phyloP scores from a whole-genome alignment of 2,888 invertebrate species.

The Copidosoma aretas region DNA sequence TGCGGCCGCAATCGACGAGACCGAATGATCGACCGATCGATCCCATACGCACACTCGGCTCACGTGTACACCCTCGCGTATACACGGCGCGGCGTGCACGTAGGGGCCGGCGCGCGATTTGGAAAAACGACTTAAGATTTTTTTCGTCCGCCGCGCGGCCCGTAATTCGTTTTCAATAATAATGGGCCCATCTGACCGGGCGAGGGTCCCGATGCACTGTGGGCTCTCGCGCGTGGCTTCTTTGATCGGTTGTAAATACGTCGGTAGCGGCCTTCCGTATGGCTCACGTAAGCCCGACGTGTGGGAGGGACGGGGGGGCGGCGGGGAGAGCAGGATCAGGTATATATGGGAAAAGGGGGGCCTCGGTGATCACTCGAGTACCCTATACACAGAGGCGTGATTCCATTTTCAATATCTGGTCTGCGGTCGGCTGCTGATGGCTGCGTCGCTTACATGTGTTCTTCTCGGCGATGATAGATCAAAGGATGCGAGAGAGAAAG shows the following conservation, averaged over 20 bases:
- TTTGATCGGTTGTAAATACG: constrained; percentile 25
- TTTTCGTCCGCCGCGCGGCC: constrained; percentile 12
- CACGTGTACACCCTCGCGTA: no score
- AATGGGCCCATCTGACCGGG: neutral
- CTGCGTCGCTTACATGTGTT: constrained; percentile 39
- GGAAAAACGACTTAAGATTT: constrained; percentile 31
- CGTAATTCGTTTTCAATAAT: constrained; percentile 36
- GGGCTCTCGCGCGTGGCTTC: constrained; percentile 20
- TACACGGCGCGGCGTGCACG: no score
- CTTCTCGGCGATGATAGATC: constrained; percentile 27
- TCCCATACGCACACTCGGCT: neutral
- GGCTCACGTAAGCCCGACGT: constrained; percentile 1
- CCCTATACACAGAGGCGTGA: constrained; percentile 49
- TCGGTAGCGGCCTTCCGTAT: constrained; percentile 9
- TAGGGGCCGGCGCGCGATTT: constrained; percentile 8
- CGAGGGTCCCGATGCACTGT: constrained; percentile 2
- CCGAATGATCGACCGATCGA: constrained; percentile 11
- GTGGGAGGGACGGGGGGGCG: constrained; percentile 2
- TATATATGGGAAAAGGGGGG: constrained; percentile 22
- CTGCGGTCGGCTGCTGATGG: constrained; percentile 43
- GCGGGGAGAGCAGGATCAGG: constrained; percentile 6
- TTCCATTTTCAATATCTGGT: constrained; percentile 59
- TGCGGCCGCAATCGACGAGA: neutral
- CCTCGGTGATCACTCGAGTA: constrained; percentile 32
- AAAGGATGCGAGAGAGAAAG: constrained; percentile 11